A percentile compares a stretch with the other conserved stretches of the same genome.
phyloP scores from a whole-genome alignment of 2,888 invertebrate genomes.

The Slavum lentiscoides region DNA sequence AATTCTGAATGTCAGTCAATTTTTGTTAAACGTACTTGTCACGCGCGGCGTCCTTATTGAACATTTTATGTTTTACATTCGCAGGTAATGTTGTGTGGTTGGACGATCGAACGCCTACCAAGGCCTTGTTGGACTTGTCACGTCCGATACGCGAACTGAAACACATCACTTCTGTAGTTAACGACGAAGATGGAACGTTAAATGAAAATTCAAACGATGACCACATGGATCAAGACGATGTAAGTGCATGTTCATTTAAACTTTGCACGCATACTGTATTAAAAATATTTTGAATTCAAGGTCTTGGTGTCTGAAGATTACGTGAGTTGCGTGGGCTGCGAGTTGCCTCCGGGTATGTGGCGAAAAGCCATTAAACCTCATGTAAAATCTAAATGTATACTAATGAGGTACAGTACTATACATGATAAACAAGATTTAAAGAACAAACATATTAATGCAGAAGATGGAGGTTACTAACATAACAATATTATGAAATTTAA shows the following conservation, averaged over 20 bases:
- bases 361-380: constrained; percentile 44
- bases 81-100: constrained; percentile 48
- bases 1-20: constrained; percentile 39
- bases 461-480: constrained; percentile 32
- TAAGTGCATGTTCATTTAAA: not conserved
- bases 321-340: constrained; percentile 34
- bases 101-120: constrained; percentile 40
- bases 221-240: constrained; percentile 49
- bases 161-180: constrained; percentile 26
- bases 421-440: constrained; percentile 35
- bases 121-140: constrained; percentile 35
- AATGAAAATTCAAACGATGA: constrained; percentile 34
- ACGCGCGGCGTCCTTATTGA: too few relatives aligned
- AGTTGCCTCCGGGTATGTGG: constrained; percentile 44
- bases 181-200: constrained; percentile 5
- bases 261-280: not conserved
- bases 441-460: constrained; percentile 16
- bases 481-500: not conserved
- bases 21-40: not conserved
- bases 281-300: constrained; percentile 1
- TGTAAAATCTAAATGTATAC: constrained; percentile 36
- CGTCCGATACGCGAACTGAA: constrained; percentile 40
- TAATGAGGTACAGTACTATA: constrained; percentile 41
- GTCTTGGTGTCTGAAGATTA: constrained; percentile 48
- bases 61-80: not conserved